Base-by-base conservation (phyloP, 2,888 invertebrate genomes). In the Idaea dimidiata region DNA sequence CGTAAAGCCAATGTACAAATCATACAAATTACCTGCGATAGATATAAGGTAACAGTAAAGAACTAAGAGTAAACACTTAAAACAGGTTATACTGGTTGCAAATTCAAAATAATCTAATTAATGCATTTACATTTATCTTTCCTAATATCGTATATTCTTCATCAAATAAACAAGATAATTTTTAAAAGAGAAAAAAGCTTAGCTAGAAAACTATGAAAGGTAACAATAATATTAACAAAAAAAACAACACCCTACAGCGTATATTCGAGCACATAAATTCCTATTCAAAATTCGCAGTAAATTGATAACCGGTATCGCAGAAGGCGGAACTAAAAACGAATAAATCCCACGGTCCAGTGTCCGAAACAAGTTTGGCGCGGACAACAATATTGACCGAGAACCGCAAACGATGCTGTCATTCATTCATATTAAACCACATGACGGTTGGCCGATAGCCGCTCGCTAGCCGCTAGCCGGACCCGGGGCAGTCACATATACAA, bases 281-380 rank as follows among this genome's bases (percentile, higher is more conserved):
- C 63, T 60, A 43, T 62, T 67, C 63, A 60, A 63, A 61, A 60
- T 64, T 67, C 66, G 68, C 68, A 66, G 65, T 65, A 65, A 65
- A 69, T 66, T 60, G 64, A 69, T 66, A 65, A 67, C 62, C 66
- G 64, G 65, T 62, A 64, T 32, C 60, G 60, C 65, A 70, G 72
- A 70, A 81, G 75, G 76, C 83, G 82, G 80, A 87, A 85, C 82
- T 86, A 81, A 84, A 79, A 81, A 77, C 78, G 76, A 77, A 81
- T 79, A 82, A 80, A 80, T 86, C 85, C 82, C 79, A 84, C 82
- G 81, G 77, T 78, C 78, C 80, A 78, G 62, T 73, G 81, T 75
- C 77, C 74, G 73, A 78, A 85, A 84, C 87, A 72, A 82, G 83
- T 85, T 86, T 80, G 71, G 73, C 72, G 74, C 70, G 74, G 76